These are phyloP conservation scores for Elephas maximus DNA, from an alignment of 2,113 vertebrate genomes.

Conservation along the genomic window DNA sequence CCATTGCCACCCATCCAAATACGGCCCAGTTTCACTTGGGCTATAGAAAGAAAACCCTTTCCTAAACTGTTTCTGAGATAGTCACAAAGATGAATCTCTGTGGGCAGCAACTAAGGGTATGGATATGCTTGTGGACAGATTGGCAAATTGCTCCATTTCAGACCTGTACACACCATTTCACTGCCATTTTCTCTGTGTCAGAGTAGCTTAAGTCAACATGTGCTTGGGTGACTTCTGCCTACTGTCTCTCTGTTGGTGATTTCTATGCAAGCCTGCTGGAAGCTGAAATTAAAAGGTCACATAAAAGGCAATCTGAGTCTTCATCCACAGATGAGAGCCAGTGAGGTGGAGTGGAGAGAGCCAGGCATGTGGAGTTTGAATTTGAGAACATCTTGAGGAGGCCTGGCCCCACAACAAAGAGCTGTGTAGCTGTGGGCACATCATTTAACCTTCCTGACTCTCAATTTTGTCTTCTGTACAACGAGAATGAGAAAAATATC, in stretches of 20 bases:
- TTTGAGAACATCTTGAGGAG: not conserved
- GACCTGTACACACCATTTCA: not conserved
- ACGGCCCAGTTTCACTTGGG: not conserved
- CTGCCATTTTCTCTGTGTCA: fast-evolving
- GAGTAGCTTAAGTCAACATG: too few relatives aligned
- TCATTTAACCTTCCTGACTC: not conserved
- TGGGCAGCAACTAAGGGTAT: not conserved
- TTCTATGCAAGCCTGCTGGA: not conserved
- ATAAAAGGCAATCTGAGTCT: not conserved
- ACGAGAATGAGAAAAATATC: not conserved
- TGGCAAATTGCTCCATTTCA: fast-evolving
- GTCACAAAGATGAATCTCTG: fast-evolving
- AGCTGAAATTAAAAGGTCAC: not conserved
- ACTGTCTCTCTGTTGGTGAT: too few relatives aligned
- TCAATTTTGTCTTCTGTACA: not conserved
- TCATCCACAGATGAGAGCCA: too few relatives aligned
- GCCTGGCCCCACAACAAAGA: too few relatives aligned
- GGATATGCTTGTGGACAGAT: not conserved
- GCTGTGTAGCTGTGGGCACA: too few relatives aligned
- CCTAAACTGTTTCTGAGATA: not conserved
- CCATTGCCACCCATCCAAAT: not conserved
- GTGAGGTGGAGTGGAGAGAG: not conserved
- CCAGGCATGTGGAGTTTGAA: not conserved
- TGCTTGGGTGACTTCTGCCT: not conserved
- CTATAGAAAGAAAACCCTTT: not conserved